Percentiles rank a stretch among this genome's conserved stretches.
These are phyloP conservation scores for Epinotia nisella DNA, from an alignment of 2,888 invertebrate species.

Conservation along the genomic window DNA sequence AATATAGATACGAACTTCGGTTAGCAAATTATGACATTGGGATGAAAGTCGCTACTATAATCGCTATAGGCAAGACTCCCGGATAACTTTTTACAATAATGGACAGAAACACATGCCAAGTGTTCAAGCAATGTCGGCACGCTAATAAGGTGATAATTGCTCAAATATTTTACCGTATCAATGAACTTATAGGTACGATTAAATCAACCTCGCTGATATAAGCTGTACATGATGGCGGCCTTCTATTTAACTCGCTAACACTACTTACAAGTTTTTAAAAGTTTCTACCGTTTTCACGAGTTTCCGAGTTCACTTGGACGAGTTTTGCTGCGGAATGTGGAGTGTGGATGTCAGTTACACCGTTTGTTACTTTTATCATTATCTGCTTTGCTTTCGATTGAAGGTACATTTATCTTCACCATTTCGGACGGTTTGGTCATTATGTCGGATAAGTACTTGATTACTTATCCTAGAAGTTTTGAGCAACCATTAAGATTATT, in stretches of 20 bases:
- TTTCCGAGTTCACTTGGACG: conserved; percentile 42
- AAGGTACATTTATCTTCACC: neutral
- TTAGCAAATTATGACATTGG: no score
- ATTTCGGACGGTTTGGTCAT: neutral
- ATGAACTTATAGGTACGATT: neutral
- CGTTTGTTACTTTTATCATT: conserved; percentile 1
- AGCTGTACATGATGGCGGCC: conserved; percentile 39
- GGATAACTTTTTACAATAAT: no score
- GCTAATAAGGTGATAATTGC: no score
- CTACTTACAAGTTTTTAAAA: conserved; percentile 45
- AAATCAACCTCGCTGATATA: conserved; percentile 10
- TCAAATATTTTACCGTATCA: neutral
- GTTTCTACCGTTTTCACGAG: conserved; percentile 45
- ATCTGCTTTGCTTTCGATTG: neutral
- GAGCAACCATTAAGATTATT: no score
- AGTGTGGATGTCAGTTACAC: conserved; percentile 24
- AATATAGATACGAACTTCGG: no score
- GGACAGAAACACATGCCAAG: no score
- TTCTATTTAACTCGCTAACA: conserved; percentile 46
- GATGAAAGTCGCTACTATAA: no score
- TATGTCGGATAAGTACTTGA: no score
- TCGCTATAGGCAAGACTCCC: no score
- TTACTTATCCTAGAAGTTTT: no score
- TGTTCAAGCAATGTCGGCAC: no score
- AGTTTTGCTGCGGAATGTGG: conserved; percentile 44